Base-by-base conservation (phyloP, 1,140 invertebrate genomes). In the Drosophila lacteicornis region DNA sequence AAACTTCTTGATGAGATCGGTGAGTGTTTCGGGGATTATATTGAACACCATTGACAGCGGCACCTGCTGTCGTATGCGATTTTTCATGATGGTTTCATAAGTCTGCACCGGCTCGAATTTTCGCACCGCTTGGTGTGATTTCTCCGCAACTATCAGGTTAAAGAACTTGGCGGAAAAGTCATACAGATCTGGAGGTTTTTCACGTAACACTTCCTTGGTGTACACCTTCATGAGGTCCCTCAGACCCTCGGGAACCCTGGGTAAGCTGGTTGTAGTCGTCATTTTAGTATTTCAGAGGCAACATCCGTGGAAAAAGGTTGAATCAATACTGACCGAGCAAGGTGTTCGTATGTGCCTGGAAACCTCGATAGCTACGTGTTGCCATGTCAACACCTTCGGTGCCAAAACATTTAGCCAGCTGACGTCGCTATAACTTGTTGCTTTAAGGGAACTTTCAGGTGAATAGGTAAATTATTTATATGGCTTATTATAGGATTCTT, bases 141-240 rank as follows among this genome's bases (percentile, higher is more conserved):
- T 90, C 42, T 92, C 91, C 3, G 80, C 78, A 43, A 94, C 74
- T 43, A 94, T 84, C 33, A 92, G 90, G 46, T 93, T 80, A 81
- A 94, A 93, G 65, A 94, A 94, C 3, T 91, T 62, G 12, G 93
- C 92, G 38, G 94, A 94, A 79, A 93, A 94, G 25, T 92, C 88
- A 69, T 94, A 94, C n/a, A 94, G 78, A 68, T 94, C 92, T 5
- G 78, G 57, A 0, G 94, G 94, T 66, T 94, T 94, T 74, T 93
- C 91, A 65, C 93, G 93, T 38, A 94, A 82, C 4, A 94, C 94
- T 70, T 94, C 93, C 57, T 92, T 94, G 4, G 94, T 92, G 15
- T 94, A 92, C 8, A 92, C 92, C 86, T 94, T 94, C 93, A 94
- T 94, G 30, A 94, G 63, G 42, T 94, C 93, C 36, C 94, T 80